These are phyloP conservation scores for Zaprionus kolodkinae DNA, from an alignment of 1,140 invertebrate species.

Conservation along the genomic window DNA sequence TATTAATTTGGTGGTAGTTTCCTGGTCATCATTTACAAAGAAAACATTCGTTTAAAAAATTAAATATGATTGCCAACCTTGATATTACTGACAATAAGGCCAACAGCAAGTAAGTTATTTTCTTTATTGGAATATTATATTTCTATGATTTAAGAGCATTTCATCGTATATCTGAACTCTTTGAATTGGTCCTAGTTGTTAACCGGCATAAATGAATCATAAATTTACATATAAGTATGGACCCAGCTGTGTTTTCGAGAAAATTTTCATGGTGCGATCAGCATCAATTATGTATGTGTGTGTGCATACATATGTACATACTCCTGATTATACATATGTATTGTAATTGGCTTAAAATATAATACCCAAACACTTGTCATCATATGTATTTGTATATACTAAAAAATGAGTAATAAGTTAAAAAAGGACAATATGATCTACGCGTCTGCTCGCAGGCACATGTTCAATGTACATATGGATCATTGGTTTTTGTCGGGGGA, in stretches of 20 bases:
- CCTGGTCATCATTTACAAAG: neutral
- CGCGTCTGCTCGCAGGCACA: neutral
- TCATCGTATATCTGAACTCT: neutral
- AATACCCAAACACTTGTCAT: neutral
- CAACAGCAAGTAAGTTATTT: constrained; percentile 75
- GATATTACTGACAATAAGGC: constrained; percentile 74
- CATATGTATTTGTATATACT: neutral
- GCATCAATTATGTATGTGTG: constrained; percentile 2
- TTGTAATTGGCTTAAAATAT: neutral
- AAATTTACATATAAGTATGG: neutral
- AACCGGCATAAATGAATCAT: neutral
- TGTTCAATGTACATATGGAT: neutral
- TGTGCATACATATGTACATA: constrained; percentile 9
- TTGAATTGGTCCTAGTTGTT: neutral
- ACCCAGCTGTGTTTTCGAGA: constrained; percentile 1
- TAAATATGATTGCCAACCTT: constrained; percentile 71
- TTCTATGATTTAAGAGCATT: neutral
- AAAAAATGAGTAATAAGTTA: neutral
- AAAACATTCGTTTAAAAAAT: constrained; percentile 13
- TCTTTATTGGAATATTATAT: neutral
- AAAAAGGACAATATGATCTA: constrained; percentile 2
- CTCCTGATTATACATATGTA: neutral
- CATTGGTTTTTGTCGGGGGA: neutral
- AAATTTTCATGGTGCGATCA: neutral
- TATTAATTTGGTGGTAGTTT: constrained; percentile 10